These are phyloP conservation scores for Capromys pilorides DNA, from an alignment of 2,797 vertebrate genomes.

Conservation along the genomic window DNA sequence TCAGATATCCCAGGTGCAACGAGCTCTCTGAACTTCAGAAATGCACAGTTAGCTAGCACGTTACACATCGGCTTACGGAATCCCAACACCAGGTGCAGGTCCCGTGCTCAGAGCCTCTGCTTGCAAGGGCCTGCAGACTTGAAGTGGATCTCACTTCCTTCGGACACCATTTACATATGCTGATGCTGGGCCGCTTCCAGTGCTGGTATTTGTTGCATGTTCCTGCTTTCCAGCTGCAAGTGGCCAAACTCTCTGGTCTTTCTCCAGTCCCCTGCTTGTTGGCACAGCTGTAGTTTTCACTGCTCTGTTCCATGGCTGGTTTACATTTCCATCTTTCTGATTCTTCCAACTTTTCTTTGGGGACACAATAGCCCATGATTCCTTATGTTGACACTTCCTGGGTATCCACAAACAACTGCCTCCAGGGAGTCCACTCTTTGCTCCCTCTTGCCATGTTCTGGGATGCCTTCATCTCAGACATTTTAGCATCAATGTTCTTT, in stretches of 20 bases:
- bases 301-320: accelerated
- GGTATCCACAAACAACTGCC: background rate
- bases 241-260: accelerated
- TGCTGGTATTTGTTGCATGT: accelerated
- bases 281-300: background rate
- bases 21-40: background rate
- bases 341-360: background rate
- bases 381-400: accelerated
- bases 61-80: no score
- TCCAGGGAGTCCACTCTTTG: background rate
- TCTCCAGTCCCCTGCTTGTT: no score
- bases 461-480: background rate
- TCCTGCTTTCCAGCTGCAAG: no score
- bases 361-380: background rate
- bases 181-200: accelerated
- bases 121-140: background rate
- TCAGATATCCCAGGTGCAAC: background rate
- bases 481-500: background rate
- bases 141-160: background rate
- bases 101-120: background rate
- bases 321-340: background rate
- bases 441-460: background rate
- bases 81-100: accelerated
- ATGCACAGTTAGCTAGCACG: background rate
- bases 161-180: background rate